These are phyloP conservation scores for Phragmatobia fuliginosa DNA, from an alignment of 2,888 invertebrate genomes.

Conservation along the genomic window DNA sequence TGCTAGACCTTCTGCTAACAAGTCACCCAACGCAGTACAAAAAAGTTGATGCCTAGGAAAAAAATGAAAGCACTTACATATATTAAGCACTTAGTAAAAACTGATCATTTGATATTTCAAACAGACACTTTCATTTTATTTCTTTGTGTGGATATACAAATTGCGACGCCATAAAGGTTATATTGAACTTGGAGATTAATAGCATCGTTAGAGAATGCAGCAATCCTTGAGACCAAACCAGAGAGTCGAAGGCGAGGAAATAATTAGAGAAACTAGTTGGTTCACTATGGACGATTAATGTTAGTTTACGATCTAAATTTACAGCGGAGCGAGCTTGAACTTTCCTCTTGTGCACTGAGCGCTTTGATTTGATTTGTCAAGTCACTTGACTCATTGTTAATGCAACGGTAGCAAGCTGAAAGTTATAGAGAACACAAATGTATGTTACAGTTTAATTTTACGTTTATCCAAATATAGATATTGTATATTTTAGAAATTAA, in stretches of 20 bases:
- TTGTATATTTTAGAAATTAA: too few species aligned
- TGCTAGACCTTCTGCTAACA: too few species aligned
- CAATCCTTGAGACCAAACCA: conserved; percentile 70
- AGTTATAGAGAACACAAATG: background rate
- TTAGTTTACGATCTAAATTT: conserved; percentile 72
- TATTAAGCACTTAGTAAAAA: too few species aligned
- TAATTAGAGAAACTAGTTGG: conserved; percentile 79
- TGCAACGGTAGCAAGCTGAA: conserved; percentile 8
- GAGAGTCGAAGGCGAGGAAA: conserved; percentile 73
- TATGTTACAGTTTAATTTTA: background rate
- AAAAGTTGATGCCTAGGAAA: too few species aligned
- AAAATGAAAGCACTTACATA: too few species aligned
- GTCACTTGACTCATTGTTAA: conserved; percentile 32
- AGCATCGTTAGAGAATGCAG: conserved; percentile 65
- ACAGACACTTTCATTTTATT: too few species aligned
- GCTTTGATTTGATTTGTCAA: conserved; percentile 50
- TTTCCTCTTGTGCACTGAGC: conserved; percentile 55
- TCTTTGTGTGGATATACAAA: too few species aligned
- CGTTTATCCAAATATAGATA: too few species aligned
- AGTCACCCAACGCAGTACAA: too few species aligned
- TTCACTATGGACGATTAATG: conserved; percentile 75
- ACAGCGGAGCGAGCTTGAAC: conserved; percentile 63
- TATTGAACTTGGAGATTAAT: conserved; percentile 64
- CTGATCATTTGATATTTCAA: too few species aligned
- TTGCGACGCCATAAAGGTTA: conserved; percentile 45